These are phyloP conservation scores for Apis florea DNA, from an alignment of 1,140 invertebrate species.

Conservation along the genomic window DNA sequence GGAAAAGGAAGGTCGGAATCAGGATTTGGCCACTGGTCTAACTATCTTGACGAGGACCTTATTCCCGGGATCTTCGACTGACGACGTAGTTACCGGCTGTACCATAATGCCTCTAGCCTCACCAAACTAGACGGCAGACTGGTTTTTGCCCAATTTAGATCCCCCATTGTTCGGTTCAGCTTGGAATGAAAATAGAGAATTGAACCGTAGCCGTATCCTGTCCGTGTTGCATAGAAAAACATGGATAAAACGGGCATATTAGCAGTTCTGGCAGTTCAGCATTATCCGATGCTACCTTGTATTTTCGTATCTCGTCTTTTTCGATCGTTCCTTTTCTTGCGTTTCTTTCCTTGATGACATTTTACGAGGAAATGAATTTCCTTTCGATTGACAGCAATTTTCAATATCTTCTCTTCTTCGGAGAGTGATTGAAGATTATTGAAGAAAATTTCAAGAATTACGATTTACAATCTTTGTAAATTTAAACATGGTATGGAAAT, in stretches of 20 bases:
- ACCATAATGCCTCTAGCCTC: conserved; percentile 56
- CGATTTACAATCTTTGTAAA: not conserved
- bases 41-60: conserved; percentile 7
- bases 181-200: conserved; percentile 69
- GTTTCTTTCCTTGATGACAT: not conserved
- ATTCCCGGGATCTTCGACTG: conserved; percentile 26
- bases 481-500: not conserved
- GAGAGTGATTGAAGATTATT: no score
- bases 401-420: no score
- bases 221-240: conserved; percentile 47
- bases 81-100: conserved; percentile 37
- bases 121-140: conserved; percentile 68
- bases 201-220: conserved; percentile 2
- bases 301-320: not conserved
- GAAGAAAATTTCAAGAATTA: not conserved
- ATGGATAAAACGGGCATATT: not conserved
- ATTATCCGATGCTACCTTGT: not conserved
- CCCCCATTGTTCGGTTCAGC: conserved; percentile 64
- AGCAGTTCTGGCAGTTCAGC: not conserved
- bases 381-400: not conserved
- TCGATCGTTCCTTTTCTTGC: not conserved
- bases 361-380: not conserved
- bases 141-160: conserved; percentile 72
- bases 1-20: not conserved
- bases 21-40: conserved; percentile 1